These are phyloP conservation scores for Philypnodon macrostomus DNA, from an alignment of 2,797 vertebrate genomes.

Conservation along the genomic window DNA sequence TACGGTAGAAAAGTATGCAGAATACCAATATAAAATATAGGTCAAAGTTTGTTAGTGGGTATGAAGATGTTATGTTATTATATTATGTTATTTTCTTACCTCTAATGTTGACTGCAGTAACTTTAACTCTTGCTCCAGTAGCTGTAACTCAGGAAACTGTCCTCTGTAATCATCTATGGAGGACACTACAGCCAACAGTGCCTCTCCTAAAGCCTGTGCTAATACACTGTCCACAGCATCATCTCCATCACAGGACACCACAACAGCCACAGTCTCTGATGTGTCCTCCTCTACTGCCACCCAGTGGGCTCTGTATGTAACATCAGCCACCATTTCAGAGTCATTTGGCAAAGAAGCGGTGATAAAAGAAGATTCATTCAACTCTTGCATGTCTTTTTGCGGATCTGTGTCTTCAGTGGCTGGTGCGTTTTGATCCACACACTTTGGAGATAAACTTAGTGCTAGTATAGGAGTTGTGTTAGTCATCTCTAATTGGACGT, in stretches of 20 bases:
- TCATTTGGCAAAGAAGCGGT: background rate
- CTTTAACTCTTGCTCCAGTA: constrained; percentile 87
- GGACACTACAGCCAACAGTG: constrained; percentile 81
- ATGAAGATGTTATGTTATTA: too few species aligned
- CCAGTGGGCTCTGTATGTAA: constrained; percentile 37
- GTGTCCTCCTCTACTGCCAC: constrained; percentile 55
- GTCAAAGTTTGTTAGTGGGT: too few species aligned
- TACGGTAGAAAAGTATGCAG: too few species aligned
- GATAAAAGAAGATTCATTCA: constrained; percentile 18
- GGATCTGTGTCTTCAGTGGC: background rate
- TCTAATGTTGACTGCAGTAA: constrained; percentile 85
- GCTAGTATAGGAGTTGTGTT: constrained; percentile 33
- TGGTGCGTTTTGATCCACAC: constrained; percentile 2
- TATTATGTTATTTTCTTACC: constrained; percentile 69
- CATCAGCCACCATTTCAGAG: constrained; percentile 23
- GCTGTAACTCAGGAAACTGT: constrained; percentile 90
- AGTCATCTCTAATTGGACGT: constrained; percentile 55
- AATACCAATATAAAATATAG: too few species aligned
- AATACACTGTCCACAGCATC: constrained; percentile 65
- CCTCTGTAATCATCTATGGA: constrained; percentile 92
- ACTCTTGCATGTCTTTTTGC: constrained; percentile 2
- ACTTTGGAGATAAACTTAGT: too few species aligned
- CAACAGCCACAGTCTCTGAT: constrained; percentile 8
- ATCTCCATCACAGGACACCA: constrained; percentile 17
- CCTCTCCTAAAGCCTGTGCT: constrained; percentile 75